A percentile compares a stretch with the other conserved stretches of the same genome.
Evolutionary conservation across 53 echinoderm and acorn worm species (phyloP).

Genomic region (Mesocentrotus franciscanus): DNA sequence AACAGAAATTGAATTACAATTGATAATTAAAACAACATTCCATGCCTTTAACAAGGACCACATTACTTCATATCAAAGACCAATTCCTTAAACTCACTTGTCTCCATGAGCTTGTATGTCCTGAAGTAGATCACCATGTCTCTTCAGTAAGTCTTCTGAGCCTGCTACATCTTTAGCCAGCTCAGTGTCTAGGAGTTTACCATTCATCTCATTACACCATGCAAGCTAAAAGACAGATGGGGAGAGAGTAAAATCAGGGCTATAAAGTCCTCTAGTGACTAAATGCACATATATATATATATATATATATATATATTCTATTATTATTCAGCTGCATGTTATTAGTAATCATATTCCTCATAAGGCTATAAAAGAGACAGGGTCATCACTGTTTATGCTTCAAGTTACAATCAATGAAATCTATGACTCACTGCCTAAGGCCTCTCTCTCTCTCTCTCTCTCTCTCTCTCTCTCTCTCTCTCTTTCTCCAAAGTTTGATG

Average conservation of each 20-base stretch:
- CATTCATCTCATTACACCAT: conserved; percentile 85
- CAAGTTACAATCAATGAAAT: too few relatives aligned
- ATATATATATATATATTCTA: too few relatives aligned
- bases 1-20: neutral
- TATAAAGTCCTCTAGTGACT: neutral
- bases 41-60: neutral
- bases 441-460: neutral
- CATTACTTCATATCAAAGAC: neutral
- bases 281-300: neutral
- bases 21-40: neutral
- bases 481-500: too few relatives aligned
- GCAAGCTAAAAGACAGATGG: conserved; percentile 60
- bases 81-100: conserved; percentile 67
- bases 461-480: too few relatives aligned
- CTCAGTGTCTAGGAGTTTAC: conserved; percentile 87
- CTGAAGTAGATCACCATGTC: conserved; percentile 81
- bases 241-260: neutral
- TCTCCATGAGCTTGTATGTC: conserved; percentile 82
- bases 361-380: too few relatives aligned
- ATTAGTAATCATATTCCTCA: too few relatives aligned
- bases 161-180: conserved; percentile 83
- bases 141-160: conserved; percentile 86
- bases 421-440: neutral
- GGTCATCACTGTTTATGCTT: too few relatives aligned
- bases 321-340: neutral